Percentiles rank a stretch among this genome's conserved stretches.
Conservation (phyloP, 2,113 vertebrate genomes). For the Mirza zaza region DNA sequence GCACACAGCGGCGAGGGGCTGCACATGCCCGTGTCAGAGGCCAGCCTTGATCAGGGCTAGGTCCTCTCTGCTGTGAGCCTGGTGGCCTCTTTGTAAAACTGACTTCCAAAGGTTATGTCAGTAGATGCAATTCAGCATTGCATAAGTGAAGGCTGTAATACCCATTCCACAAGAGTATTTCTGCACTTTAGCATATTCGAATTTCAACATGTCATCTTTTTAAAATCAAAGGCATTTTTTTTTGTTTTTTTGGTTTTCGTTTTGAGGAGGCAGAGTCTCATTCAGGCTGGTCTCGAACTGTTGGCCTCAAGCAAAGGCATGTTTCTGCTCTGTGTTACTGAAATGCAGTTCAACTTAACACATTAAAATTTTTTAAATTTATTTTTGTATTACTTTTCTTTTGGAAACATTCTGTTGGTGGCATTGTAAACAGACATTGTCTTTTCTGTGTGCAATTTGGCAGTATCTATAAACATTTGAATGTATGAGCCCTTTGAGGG, state of each 20-base stretch:
- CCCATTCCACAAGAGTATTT: not conserved
- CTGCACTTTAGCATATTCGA: not conserved
- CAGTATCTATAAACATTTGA: no score
- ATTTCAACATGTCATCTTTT: not conserved
- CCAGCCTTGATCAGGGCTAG: not conserved
- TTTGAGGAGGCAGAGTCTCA: no score
- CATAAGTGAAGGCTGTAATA: not conserved
- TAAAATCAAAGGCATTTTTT: not conserved
- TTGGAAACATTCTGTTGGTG: not conserved
- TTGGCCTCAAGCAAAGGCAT: no score
- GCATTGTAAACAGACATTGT: not conserved
- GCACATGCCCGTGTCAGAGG: not conserved
- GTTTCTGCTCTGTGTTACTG: not conserved
- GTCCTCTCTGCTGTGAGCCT: not conserved
- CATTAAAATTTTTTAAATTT: not conserved
- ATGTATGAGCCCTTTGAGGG: not conserved
- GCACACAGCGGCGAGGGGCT: fast-evolving
- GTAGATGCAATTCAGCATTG: not conserved
- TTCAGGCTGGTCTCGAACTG: no score
- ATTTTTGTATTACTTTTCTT: not conserved
- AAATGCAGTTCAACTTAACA: not conserved
- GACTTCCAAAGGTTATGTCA: not conserved
- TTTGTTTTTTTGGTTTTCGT: no score
- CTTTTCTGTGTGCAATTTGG: not conserved
- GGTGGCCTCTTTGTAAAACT: not conserved